Percentiles rank a stretch among this genome's conserved stretches.
Conservation (phyloP, 2,113 vertebrate genomes). For the Atrichornis clamosus region DNA sequence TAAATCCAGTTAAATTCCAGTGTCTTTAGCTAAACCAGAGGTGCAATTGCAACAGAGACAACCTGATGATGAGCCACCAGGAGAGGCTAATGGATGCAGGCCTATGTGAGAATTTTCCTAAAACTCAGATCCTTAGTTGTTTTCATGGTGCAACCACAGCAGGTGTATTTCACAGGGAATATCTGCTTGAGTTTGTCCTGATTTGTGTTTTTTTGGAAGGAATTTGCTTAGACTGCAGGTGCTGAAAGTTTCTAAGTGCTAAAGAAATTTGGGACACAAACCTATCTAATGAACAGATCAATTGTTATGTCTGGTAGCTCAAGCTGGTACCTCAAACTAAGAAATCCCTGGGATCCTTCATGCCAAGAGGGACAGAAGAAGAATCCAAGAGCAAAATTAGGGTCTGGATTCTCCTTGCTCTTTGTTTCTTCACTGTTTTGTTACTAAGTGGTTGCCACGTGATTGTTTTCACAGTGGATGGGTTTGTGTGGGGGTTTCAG, state of each 20-base stretch:
- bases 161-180: background rate
- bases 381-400: background rate
- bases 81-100: background rate
- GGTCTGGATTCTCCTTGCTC: background rate
- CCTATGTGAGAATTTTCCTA: background rate
- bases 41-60: background rate
- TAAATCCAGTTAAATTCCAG: background rate
- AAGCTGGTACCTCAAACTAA: background rate
- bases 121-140: background rate
- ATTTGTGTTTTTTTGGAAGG: background rate
- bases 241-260: background rate
- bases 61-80: background rate
- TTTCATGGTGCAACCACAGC: background rate
- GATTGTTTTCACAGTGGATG: background rate
- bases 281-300: background rate
- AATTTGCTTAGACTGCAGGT: background rate
- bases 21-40: too few relatives aligned
- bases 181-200: background rate
- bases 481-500: background rate
- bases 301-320: accelerated
- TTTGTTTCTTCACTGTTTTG: background rate
- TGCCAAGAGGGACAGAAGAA: background rate
- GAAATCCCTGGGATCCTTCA: background rate
- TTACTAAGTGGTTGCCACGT: background rate
- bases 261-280: background rate